These are phyloP conservation scores for Beroe forskalii DNA, from an alignment of 37 sponge, comb jelly and placozoan genomes.

Conservation along the genomic window DNA sequence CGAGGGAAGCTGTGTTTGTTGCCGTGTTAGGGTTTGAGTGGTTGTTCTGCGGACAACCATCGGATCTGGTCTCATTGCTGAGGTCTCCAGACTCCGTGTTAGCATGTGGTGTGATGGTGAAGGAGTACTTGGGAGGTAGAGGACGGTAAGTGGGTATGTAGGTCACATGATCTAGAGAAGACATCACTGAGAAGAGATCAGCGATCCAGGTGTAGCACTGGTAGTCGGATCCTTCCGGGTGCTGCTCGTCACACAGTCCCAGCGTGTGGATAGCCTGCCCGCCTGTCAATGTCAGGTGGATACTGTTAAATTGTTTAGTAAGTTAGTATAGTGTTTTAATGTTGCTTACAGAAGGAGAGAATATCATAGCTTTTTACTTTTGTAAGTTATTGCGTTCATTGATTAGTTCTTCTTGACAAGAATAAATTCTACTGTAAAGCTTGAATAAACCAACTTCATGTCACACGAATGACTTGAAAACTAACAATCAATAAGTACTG, in stretches of 20 bases:
- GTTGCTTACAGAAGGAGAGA: no score
- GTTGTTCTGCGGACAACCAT: not conserved
- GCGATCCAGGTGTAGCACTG: slow-evolving; percentile 47
- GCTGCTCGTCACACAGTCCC: slow-evolving; percentile 91
- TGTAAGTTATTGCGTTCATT: no score
- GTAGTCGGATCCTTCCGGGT: slow-evolving; percentile 82
- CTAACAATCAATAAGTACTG: no score
- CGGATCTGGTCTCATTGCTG: not conserved
- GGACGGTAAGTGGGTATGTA: not conserved
- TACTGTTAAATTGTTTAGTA: no score
- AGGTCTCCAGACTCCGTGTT: not conserved
- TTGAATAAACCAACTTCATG: no score
- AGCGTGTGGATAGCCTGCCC: slow-evolving; percentile 40
- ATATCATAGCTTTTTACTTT: no score
- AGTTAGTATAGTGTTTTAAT: no score
- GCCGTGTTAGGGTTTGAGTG: not conserved
- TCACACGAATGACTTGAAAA: no score
- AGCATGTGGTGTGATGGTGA: slow-evolving; percentile 11
- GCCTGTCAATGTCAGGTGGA: not conserved
- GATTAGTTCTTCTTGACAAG: no score
- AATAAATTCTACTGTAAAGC: no score
- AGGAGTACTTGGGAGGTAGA: not conserved
- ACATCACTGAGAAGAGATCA: not conserved
- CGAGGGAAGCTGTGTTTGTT: not conserved
- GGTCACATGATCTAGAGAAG: not conserved